phyloP scores from a whole-genome alignment of 2,888 invertebrate species.

The Stratiomys singularior region DNA sequence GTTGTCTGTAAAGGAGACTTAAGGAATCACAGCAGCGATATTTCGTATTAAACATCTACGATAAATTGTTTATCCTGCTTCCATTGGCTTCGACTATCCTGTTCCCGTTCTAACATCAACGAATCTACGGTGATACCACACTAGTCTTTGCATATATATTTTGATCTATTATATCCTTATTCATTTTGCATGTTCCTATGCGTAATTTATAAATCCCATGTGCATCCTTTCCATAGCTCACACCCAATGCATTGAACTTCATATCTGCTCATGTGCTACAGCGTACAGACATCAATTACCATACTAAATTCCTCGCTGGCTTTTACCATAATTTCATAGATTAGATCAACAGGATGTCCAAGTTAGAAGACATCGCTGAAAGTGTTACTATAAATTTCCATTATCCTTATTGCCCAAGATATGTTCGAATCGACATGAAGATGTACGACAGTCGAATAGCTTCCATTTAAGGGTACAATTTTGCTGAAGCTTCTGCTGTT shows the following conservation, averaged over 20 bases:
- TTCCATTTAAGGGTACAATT: background rate
- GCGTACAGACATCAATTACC: conserved; percentile 16
- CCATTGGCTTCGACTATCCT: too few relatives aligned
- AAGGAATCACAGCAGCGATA: too few relatives aligned
- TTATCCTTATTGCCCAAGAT: conserved; percentile 24
- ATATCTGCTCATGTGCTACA: background rate
- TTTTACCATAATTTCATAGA: conserved; percentile 30
- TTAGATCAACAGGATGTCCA: conserved; percentile 37
- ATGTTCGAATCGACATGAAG: conserved; percentile 27
- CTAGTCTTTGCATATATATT: too few relatives aligned
- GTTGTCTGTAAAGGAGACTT: too few relatives aligned
- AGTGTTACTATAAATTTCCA: conserved; percentile 36
- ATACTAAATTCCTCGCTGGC: background rate
- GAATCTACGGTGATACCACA: too few relatives aligned
- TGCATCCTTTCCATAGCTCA: too few relatives aligned
- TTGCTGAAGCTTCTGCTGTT: background rate
- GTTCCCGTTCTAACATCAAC: too few relatives aligned
- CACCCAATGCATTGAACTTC: background rate
- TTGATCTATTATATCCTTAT: too few relatives aligned
- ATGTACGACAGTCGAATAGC: background rate
- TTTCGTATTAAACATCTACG: too few relatives aligned
- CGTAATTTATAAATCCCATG: too few relatives aligned
- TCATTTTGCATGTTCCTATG: too few relatives aligned
- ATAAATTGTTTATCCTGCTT: too few relatives aligned
- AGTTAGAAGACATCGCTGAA: background rate